phyloP scores from a whole-genome alignment of 2,888 invertebrate genomes.

The Conops quadrifasciatus region DNA sequence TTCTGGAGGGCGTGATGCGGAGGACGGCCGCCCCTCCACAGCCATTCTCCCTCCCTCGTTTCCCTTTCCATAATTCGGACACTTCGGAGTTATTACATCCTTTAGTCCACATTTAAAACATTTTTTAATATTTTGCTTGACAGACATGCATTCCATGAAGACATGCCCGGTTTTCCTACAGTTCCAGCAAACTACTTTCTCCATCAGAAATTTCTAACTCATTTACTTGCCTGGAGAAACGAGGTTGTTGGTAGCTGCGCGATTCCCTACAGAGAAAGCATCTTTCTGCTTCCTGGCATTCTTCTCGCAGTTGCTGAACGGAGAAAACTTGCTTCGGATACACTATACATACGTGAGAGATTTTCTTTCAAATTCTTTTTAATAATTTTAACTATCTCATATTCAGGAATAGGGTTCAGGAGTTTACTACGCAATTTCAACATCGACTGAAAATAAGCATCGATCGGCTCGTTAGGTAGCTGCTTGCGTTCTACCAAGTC shows the following conservation, averaged over 20 bases:
- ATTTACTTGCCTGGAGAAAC: no score
- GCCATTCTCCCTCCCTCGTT: neutral
- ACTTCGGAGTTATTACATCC: slow-evolving; percentile 8
- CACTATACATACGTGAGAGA: no score
- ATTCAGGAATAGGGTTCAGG: neutral
- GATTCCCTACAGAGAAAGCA: neutral
- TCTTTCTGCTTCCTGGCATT: slow-evolving; percentile 10
- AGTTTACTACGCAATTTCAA: neutral
- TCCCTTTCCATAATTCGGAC: slow-evolving; percentile 11
- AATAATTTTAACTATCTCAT: slow-evolving; percentile 17
- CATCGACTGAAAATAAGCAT: no score
- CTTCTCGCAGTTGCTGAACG: slow-evolving; percentile 18
- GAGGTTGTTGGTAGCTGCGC: neutral
- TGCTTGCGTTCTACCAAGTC: no score
- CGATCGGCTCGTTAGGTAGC: no score
- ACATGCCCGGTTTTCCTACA: no score
- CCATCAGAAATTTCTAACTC: neutral
- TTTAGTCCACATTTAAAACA: slow-evolving; percentile 28
- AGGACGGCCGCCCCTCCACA: neutral
- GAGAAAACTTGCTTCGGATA: no score
- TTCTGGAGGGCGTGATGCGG: neutral
- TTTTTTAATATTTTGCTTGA: slow-evolving; percentile 9
- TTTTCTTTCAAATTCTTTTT: no score
- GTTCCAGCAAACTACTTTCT: no score
- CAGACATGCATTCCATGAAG: no score